Conservation (phyloP, 2,797 vertebrate genomes). For the Galaxias olidus region DNA sequence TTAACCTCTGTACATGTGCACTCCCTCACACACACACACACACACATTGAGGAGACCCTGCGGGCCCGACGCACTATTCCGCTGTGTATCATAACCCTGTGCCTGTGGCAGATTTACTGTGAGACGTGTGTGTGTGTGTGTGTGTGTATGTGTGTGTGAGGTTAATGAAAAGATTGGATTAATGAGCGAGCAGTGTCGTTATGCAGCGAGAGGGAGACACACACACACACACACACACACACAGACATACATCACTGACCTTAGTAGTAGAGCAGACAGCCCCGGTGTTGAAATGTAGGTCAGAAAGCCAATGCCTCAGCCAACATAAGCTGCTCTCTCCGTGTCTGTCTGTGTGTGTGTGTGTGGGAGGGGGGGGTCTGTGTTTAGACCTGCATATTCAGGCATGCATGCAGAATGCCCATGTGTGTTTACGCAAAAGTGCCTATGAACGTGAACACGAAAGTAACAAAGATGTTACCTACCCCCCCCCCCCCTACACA, state of each 20-base stretch:
- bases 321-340: constrained; percentile 33
- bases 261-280: constrained; percentile 46
- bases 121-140: too few relatives aligned
- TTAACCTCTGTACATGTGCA: constrained; percentile 8
- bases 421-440: too few relatives aligned
- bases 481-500: too few relatives aligned
- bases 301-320: constrained; percentile 47
- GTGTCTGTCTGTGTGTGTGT: constrained; percentile 17
- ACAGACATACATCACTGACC: constrained; percentile 24
- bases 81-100: constrained; percentile 9
- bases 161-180: constrained; percentile 58
- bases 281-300: constrained; percentile 62
- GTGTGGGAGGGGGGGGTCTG: not conserved
- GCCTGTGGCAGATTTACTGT: too few relatives aligned
- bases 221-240: constrained; percentile 26
- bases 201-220: too few relatives aligned
- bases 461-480: too few relatives aligned
- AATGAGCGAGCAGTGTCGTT: constrained; percentile 39
- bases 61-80: constrained; percentile 2
- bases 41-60: not conserved
- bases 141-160: constrained; percentile 34
- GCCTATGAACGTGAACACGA: too few relatives aligned
- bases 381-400: not conserved
- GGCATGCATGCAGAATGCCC: not conserved
- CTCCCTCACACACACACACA: constrained; percentile 6